A percentile compares a stretch with the other conserved stretches of the same genome.
Evolutionary conservation across 2,113 vertebrate genomes (phyloP).

Genomic region (Pyrgilauda ruficollis): DNA sequence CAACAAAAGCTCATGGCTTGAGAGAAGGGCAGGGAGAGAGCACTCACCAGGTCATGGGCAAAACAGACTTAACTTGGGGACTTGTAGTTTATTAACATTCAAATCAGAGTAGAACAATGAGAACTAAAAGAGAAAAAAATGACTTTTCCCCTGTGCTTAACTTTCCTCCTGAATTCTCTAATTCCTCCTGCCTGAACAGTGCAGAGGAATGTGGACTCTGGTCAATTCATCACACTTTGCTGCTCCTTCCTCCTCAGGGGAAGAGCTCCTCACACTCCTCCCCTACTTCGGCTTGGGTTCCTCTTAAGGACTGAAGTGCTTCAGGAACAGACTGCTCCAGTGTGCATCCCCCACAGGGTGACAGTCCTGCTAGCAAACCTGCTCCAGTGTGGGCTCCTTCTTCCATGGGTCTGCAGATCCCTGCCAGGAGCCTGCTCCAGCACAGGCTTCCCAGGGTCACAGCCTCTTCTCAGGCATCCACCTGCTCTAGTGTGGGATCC

Average conservation of each 20-base stretch:
- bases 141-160: rapidly evolving
- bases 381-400: neutral
- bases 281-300: neutral
- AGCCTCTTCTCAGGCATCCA: neutral
- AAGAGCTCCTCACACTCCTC: neutral
- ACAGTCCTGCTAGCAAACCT: neutral
- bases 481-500: neutral
- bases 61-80: neutral
- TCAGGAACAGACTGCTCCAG: neutral
- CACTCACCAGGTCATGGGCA: too few species aligned
- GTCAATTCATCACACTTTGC: neutral
- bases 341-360: neutral
- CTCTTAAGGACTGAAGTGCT: neutral
- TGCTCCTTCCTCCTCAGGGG: neutral
- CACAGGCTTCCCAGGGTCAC: neutral
- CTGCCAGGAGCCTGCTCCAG: neutral
- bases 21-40: neutral
- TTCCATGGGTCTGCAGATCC: neutral
- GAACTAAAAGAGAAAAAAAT: neutral
- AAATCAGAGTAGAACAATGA: neutral
- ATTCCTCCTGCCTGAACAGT: neutral
- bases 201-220: neutral
- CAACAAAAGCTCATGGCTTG: neutral
- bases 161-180: neutral
- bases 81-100: neutral